Conservation (phyloP, 2,797 vertebrate genomes). For the Chelidonichthys spinosus region DNA sequence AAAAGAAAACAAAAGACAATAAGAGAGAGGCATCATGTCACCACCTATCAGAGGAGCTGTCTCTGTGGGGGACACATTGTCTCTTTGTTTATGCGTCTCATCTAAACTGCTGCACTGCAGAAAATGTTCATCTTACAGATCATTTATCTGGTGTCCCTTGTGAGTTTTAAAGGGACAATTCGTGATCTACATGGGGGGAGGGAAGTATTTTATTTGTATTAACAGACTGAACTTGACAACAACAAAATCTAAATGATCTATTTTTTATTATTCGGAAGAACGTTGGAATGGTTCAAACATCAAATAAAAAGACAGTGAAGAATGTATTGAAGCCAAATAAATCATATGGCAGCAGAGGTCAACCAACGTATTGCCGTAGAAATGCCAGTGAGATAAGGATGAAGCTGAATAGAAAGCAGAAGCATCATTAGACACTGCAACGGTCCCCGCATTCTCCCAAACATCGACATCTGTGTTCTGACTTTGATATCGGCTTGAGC, state of each 20-base stretch:
- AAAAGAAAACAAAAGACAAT: constrained; percentile 70
- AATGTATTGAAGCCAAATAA: constrained; percentile 54
- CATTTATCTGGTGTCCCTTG: constrained; percentile 47
- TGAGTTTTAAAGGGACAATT: constrained; percentile 40
- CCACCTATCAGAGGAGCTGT: constrained; percentile 60
- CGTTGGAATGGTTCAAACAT: constrained; percentile 38
- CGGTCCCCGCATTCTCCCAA: constrained; percentile 30
- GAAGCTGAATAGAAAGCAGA: constrained; percentile 36
- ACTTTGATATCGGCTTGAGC: constrained; percentile 67
- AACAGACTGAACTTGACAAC: not conserved
- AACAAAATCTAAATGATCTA: not conserved
- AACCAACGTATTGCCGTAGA: constrained; percentile 36
- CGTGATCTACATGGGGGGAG: constrained; percentile 1
- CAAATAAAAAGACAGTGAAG: constrained; percentile 41
- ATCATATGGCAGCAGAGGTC: constrained; percentile 49
- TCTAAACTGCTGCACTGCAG: constrained; percentile 60
- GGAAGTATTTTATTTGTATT: not conserved
- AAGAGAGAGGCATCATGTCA: constrained; percentile 54
- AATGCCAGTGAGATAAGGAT: constrained; percentile 59
- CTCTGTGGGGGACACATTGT: constrained; percentile 59
- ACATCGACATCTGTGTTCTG: constrained; percentile 51
- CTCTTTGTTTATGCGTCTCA: constrained; percentile 63
- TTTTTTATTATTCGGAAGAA: no score
- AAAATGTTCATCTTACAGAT: constrained; percentile 45
- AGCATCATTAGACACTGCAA: constrained; percentile 54